phyloP scores from a whole-genome alignment of 2,888 invertebrate species.

The Alentia gelatinosa region DNA sequence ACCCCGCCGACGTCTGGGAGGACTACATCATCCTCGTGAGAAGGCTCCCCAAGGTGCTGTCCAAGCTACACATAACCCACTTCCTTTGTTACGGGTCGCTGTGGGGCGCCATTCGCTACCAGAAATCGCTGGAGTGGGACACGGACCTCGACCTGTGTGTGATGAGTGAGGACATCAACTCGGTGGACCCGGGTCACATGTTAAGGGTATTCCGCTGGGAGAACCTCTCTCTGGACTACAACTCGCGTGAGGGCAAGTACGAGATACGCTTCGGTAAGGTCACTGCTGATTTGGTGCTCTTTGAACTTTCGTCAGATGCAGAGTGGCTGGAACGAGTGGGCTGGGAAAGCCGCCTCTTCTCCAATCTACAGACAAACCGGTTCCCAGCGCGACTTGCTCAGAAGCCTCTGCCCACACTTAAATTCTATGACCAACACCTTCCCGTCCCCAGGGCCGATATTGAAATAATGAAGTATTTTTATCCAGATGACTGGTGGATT shows the following conservation, averaged over 20 bases:
- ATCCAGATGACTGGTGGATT: conserved; percentile 84
- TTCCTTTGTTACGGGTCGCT: conserved; percentile 84
- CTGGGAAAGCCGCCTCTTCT: conserved; percentile 83
- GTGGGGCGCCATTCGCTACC: conserved; percentile 83
- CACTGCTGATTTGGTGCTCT: conserved; percentile 82
- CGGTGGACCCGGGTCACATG: conserved; percentile 81
- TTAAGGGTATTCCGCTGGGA: conserved; percentile 82
- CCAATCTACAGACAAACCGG: conserved; percentile 79
- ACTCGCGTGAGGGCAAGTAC: conserved; percentile 83
- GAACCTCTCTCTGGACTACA: conserved; percentile 81
- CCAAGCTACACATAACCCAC: conserved; percentile 82
- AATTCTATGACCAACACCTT: conserved; percentile 73
- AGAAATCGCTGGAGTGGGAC: conserved; percentile 83
- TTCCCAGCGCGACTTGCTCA: conserved; percentile 83
- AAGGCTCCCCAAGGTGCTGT: conserved; percentile 80
- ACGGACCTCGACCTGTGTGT: conserved; percentile 83
- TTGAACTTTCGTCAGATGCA: conserved; percentile 68
- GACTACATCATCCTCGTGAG: conserved; percentile 77
- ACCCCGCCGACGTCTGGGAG: conserved; percentile 63
- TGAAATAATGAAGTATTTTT: conserved; percentile 84
- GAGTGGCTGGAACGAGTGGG: conserved; percentile 83
- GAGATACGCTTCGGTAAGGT: conserved; percentile 78
- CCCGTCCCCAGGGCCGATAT: conserved; percentile 84
- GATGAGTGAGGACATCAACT: conserved; percentile 81
- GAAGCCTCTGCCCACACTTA: conserved; percentile 81